Conservation (phyloP, 1,140 invertebrate species). For the Drosophila navojoa region DNA sequence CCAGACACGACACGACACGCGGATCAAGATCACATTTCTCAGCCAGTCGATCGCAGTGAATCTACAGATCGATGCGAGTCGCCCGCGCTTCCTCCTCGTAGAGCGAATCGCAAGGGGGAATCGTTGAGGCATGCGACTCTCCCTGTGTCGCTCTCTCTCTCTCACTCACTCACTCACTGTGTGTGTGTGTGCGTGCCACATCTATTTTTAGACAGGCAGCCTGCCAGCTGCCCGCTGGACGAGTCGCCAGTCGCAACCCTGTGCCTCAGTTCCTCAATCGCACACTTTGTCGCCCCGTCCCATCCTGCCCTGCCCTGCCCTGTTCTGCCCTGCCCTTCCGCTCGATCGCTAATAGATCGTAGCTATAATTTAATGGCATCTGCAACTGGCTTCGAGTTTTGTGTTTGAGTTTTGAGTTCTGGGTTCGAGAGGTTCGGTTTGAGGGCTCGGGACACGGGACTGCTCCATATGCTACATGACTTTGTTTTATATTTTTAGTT, state of each 20-base stretch:
- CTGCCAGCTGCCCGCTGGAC: slow-evolving; percentile 32
- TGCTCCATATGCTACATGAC: slow-evolving; percentile 65
- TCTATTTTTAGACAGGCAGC: slow-evolving; percentile 34
- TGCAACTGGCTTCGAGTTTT: too few relatives aligned
- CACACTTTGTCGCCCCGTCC: background rate
- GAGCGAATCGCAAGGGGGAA: background rate
- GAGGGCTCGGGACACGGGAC: too few relatives aligned
- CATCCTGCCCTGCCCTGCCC: background rate
- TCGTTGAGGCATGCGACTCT: slow-evolving; percentile 11
- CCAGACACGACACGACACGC: slow-evolving; percentile 25
- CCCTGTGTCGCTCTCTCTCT: too few relatives aligned
- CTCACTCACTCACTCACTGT: too few relatives aligned
- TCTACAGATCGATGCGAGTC: slow-evolving; percentile 29
- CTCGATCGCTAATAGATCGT: slow-evolving; percentile 72
- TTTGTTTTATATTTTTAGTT: slow-evolving; percentile 74
- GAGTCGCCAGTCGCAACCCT: slow-evolving; percentile 23
- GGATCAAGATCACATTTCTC: slow-evolving; percentile 50
- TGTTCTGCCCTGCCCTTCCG: background rate
- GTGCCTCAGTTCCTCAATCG: background rate
- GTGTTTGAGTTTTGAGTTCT: slow-evolving; percentile 1
- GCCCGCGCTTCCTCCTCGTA: background rate
- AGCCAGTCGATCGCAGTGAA: slow-evolving; percentile 22
- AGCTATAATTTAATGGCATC: slow-evolving; percentile 72
- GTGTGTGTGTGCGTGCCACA: background rate
- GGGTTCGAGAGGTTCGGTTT: slow-evolving; percentile 2